Evolutionary conservation across 2,888 invertebrate genomes (phyloP).

Genomic region (Rhopalosiphum nymphaeae): DNA sequence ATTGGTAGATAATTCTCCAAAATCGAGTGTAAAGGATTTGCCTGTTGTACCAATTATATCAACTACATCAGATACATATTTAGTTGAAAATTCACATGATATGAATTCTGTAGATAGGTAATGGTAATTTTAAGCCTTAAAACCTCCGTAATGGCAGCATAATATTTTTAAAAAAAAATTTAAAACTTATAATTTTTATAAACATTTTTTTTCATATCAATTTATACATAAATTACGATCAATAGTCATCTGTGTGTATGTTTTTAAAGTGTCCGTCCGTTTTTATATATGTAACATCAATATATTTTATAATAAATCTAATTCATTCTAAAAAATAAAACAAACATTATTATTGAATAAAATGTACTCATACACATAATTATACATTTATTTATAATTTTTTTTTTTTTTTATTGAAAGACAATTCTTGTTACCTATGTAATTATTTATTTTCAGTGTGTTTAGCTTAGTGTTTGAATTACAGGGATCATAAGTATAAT

Average conservation of each 20-base stretch:
- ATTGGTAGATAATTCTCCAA: slow-evolving; percentile 10
- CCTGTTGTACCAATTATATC: not conserved
- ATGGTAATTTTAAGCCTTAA: not conserved
- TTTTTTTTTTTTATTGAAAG: slow-evolving; percentile 47
- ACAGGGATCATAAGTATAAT: slow-evolving; percentile 58
- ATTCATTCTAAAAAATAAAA: slow-evolving; percentile 40
- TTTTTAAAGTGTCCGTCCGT: slow-evolving; percentile 60
- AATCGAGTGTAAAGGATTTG: slow-evolving; percentile 31
- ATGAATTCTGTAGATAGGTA: slow-evolving; percentile 59
- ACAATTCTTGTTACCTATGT: slow-evolving; percentile 58
- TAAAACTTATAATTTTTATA: slow-evolving; percentile 19
- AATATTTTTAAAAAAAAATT: slow-evolving; percentile 27
- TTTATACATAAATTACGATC: slow-evolving; percentile 47
- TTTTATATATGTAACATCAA: slow-evolving; percentile 41
- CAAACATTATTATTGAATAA: slow-evolving; percentile 27
- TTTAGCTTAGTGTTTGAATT: slow-evolving; percentile 72
- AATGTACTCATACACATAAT: slow-evolving; percentile 3
- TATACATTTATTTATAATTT: slow-evolving; percentile 4
- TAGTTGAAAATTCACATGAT: slow-evolving; percentile 31
- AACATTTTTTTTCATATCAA: slow-evolving; percentile 17
- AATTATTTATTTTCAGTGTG: slow-evolving; percentile 57
- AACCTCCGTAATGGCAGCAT: slow-evolving; percentile 22
- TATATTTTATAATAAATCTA: slow-evolving; percentile 28
- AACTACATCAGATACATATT: not conserved
- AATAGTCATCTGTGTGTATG: slow-evolving; percentile 35